Conservation (phyloP, 30 jellyfish, hydroid and myxozoan genomes). For the Clytia hemisphaerica region DNA sequence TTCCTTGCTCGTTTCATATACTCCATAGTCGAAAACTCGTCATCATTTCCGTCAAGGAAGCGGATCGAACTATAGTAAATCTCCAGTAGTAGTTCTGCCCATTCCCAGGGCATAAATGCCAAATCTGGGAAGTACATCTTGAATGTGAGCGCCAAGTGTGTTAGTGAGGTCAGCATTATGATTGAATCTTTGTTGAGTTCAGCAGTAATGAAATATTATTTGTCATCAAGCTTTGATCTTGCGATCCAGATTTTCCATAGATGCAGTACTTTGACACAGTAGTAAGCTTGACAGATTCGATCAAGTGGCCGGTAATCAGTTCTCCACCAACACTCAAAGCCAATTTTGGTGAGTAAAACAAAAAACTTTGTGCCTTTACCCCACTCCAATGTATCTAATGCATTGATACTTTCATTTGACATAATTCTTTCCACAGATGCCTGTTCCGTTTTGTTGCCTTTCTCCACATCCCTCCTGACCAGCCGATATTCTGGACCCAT, state of each 20-base stretch:
- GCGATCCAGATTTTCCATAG: conserved; percentile 6
- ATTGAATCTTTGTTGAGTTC: conserved; percentile 8
- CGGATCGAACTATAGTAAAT: conserved; percentile 2
- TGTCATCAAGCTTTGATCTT: conserved; percentile 2
- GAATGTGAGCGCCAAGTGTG: conserved; percentile 11
- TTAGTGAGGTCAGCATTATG: neutral
- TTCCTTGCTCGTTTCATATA: neutral
- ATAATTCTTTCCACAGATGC: conserved; percentile 17
- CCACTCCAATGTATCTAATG: neutral
- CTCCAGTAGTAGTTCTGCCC: conserved; percentile 10
- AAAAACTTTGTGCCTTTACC: conserved; percentile 3
- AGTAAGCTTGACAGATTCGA: neutral
- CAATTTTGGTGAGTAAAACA: too few relatives aligned
- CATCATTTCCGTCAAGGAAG: conserved; percentile 8
- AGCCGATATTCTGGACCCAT: conserved; percentile 20
- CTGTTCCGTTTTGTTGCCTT: conserved; percentile 14
- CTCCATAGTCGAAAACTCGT: conserved; percentile 1
- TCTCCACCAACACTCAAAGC: too few relatives aligned
- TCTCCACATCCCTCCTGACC: conserved; percentile 16
- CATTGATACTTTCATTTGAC: conserved; percentile 4
- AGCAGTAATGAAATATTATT: neutral
- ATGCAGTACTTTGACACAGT: neutral
- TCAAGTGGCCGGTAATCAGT: neutral
- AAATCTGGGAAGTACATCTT: conserved; percentile 7
- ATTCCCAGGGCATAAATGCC: conserved; percentile 5